phyloP scores from a whole-genome alignment of 2,888 invertebrate species.

The Syrista parreyssii region DNA sequence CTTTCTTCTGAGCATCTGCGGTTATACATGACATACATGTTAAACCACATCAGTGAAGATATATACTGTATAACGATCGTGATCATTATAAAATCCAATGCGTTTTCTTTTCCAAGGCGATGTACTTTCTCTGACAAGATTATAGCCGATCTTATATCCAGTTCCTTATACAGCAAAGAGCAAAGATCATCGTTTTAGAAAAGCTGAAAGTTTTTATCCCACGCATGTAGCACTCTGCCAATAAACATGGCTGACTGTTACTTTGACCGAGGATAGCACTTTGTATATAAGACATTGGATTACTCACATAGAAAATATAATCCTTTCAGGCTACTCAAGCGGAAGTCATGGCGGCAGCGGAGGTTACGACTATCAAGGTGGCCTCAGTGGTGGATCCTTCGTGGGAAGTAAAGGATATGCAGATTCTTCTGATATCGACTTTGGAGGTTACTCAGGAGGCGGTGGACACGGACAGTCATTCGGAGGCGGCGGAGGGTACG shows the following conservation, averaged over 20 bases:
- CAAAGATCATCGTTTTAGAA: background rate
- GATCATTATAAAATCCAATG: constrained; percentile 12
- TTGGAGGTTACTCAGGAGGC: constrained; percentile 15
- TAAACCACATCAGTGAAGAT: constrained; percentile 36
- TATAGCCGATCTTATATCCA: background rate
- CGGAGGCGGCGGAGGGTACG: constrained; percentile 21
- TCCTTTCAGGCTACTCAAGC: constrained; percentile 35
- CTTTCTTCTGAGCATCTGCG: constrained; percentile 44
- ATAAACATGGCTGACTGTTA: background rate
- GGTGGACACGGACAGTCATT: constrained; percentile 6
- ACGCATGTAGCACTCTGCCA: background rate
- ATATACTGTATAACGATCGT: background rate
- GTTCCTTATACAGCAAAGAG: background rate
- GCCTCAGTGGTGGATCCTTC: constrained; percentile 15
- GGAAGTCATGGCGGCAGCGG: constrained; percentile 27
- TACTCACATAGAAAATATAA: background rate
- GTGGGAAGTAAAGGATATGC: constrained; percentile 13
- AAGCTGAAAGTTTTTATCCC: background rate
- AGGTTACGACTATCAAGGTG: constrained; percentile 34
- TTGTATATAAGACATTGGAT: background rate
- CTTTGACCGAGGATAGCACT: background rate
- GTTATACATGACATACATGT: constrained; percentile 50
- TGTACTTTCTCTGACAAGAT: constrained; percentile 26
- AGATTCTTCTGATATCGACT: constrained; percentile 17
- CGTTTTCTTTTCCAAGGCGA: constrained; percentile 22